These are phyloP conservation scores for Callyntrura sp. DNA, from an alignment of 2,888 invertebrate genomes.

Conservation along the genomic window DNA sequence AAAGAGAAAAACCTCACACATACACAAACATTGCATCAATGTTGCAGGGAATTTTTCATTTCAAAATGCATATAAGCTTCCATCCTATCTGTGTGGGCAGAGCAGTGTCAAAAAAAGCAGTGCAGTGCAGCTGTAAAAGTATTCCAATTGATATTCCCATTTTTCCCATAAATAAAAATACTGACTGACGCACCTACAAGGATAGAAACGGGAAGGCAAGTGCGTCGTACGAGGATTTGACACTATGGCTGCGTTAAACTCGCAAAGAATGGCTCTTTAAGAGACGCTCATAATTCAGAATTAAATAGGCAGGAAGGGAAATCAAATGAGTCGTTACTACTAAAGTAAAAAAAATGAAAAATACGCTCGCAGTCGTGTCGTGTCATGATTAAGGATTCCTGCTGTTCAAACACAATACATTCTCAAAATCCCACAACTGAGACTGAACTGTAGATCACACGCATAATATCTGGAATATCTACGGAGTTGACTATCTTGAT, in stretches of 20 bases:
- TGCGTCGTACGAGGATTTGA: background rate
- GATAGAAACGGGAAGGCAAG: conserved; percentile 7
- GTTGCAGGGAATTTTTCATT: background rate
- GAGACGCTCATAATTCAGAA: conserved; percentile 55
- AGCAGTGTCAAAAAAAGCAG: background rate
- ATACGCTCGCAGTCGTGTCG: conserved; percentile 1
- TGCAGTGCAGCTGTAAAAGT: background rate
- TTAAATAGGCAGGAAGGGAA: conserved; percentile 41
- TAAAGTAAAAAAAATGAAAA: conserved; percentile 34
- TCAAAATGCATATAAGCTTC: background rate
- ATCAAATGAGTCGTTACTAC: conserved; percentile 55
- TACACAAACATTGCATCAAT: background rate
- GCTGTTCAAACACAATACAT: conserved; percentile 59
- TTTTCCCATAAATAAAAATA: conserved; percentile 25
- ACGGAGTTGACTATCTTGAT: conserved; percentile 32
- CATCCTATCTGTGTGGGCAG: background rate
- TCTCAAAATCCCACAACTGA: background rate
- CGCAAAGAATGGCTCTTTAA: background rate
- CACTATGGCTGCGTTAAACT: background rate
- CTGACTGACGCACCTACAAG: background rate
- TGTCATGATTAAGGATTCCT: conserved; percentile 60
- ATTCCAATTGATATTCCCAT: background rate
- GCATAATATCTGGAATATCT: background rate
- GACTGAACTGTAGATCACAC: background rate
- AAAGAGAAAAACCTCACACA: too few species aligned